phyloP scores from a whole-genome alignment of 2,113 vertebrate genomes.

The Cavia aperea region DNA sequence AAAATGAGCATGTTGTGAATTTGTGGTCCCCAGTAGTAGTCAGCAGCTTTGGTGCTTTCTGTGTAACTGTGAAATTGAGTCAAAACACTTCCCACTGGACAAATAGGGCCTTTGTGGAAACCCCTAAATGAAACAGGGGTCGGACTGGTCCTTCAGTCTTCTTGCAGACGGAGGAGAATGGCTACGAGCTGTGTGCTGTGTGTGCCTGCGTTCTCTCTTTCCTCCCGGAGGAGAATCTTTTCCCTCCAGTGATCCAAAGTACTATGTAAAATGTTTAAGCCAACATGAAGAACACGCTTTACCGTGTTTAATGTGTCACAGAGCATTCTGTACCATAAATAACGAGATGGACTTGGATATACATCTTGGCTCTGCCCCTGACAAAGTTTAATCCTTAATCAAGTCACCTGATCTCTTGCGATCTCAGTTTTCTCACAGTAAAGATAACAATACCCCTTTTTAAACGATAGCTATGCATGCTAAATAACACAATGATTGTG shows the following conservation, averaged over 20 bases:
- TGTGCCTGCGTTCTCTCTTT: background rate
- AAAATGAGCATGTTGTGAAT: too few relatives aligned
- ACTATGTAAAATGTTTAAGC: background rate
- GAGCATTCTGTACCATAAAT: background rate
- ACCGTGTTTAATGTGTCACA: background rate
- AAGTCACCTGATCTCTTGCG: background rate
- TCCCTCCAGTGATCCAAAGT: background rate
- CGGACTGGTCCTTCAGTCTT: background rate
- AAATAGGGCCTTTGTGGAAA: conserved; percentile 1
- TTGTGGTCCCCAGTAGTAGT: background rate
- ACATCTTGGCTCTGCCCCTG: background rate
- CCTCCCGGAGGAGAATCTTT: background rate
- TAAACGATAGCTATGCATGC: background rate
- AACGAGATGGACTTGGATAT: background rate
- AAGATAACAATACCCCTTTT: background rate
- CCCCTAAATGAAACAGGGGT: background rate
- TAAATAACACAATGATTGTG: conserved; percentile 26
- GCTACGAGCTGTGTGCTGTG: background rate
- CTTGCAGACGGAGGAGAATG: background rate
- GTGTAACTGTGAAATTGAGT: background rate
- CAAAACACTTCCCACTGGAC: background rate
- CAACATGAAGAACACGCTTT: background rate
- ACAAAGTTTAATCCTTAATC: background rate
- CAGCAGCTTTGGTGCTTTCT: background rate
- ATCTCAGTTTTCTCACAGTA: conserved; percentile 18